phyloP scores from a whole-genome alignment of 2,113 vertebrate species.

The Paraplagusia blochii region DNA sequence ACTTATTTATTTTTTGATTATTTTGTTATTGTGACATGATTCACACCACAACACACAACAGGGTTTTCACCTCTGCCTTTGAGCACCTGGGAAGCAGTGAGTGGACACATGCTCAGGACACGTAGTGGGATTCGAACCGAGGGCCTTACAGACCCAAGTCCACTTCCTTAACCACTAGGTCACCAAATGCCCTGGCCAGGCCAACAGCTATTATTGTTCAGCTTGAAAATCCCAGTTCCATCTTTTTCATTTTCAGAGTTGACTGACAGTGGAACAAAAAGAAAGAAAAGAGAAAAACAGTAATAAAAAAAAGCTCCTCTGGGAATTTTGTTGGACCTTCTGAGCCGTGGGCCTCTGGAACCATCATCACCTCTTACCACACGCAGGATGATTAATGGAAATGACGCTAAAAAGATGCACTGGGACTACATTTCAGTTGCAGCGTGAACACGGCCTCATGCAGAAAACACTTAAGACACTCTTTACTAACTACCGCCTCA shows the following conservation, averaged over 20 bases:
- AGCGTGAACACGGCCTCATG: conserved; percentile 25
- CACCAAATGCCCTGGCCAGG: too few species aligned
- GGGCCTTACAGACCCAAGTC: too few species aligned
- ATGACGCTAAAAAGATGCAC: conserved; percentile 24
- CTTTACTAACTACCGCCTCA: conserved; percentile 12
- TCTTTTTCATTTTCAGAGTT: neutral
- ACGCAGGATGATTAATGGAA: conserved; percentile 17
- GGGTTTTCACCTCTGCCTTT: too few species aligned
- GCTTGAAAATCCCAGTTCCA: too few species aligned
- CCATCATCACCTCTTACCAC: conserved; percentile 33
- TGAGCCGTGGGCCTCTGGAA: conserved; percentile 16
- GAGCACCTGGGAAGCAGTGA: too few species aligned
- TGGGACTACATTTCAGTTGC: conserved; percentile 12
- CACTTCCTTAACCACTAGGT: too few species aligned
- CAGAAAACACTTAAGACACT: conserved; percentile 19
- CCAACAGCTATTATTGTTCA: too few species aligned
- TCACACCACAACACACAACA: too few species aligned
- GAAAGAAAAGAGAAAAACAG: neutral
- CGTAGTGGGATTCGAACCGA: too few species aligned
- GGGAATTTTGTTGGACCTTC: conserved; percentile 9
- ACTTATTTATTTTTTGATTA: too few species aligned
- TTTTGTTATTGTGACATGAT: too few species aligned
- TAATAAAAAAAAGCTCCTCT: neutral
- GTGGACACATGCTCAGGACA: too few species aligned
- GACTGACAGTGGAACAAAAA: neutral